phyloP scores from a whole-genome alignment of 2,797 vertebrate species.

The Darevskia nairensis region DNA sequence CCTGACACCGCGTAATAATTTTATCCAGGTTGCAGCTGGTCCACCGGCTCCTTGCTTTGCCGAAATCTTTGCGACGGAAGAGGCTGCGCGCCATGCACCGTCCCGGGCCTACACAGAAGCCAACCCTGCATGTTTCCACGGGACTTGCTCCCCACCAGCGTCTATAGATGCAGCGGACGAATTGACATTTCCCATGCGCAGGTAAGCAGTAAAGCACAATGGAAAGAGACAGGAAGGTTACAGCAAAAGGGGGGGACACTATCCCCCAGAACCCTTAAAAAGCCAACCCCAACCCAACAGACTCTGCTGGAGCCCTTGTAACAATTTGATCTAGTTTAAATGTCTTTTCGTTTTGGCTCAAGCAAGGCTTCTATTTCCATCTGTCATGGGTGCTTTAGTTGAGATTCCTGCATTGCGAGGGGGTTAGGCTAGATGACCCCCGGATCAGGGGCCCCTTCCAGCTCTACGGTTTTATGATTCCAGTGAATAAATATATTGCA shows the following conservation, averaged over 20 bases:
- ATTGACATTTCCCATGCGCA: background rate
- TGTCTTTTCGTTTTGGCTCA: too few relatives aligned
- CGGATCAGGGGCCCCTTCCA: too few relatives aligned
- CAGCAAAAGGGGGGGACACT: background rate
- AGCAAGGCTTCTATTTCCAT: background rate
- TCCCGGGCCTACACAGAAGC: background rate
- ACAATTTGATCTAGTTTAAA: background rate
- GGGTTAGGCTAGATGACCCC: too few relatives aligned
- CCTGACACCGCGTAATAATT: background rate
- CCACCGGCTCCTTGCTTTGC: background rate
- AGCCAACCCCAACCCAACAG: background rate
- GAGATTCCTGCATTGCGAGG: too few relatives aligned
- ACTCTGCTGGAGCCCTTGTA: too few relatives aligned
- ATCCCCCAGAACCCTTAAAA: background rate
- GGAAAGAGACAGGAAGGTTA: background rate
- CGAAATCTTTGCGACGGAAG: background rate
- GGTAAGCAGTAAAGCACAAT: background rate
- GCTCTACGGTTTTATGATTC: too few relatives aligned
- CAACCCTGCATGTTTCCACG: background rate
- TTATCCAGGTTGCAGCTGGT: too few relatives aligned
- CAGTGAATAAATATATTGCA: background rate
- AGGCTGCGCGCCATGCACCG: background rate
- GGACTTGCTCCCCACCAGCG: background rate
- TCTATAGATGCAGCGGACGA: too few relatives aligned
- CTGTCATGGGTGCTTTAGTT: too few relatives aligned